Conservation (phyloP, 1,140 invertebrate species). For the Vanessa atalanta region DNA sequence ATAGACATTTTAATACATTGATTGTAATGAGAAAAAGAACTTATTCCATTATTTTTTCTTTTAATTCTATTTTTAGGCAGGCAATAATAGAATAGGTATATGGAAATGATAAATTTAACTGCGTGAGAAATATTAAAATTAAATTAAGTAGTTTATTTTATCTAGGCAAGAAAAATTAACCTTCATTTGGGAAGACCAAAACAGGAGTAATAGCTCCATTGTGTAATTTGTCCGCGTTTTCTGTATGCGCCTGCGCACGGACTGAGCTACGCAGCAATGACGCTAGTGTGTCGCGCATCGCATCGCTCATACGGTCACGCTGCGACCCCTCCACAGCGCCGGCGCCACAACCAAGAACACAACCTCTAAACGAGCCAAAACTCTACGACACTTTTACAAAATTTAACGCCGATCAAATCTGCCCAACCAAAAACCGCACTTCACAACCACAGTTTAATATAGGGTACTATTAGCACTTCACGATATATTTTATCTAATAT, state of each 20-base stretch:
- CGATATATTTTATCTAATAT: not conserved
- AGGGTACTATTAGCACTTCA: constrained; percentile 14
- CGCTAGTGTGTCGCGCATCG: constrained; percentile 73
- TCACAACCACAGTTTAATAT: constrained; percentile 43
- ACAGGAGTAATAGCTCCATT: constrained; percentile 59
- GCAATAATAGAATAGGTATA: too few species aligned
- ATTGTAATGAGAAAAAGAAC: too few species aligned
- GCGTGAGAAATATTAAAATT: not conserved
- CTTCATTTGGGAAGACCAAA: constrained; percentile 62
- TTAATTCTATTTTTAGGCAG: too few species aligned
- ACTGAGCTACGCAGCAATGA: constrained; percentile 65
- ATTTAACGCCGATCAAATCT: constrained; percentile 29
- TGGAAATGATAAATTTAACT: too few species aligned
- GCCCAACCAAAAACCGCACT: constrained; percentile 24
- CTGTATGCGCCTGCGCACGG: constrained; percentile 52
- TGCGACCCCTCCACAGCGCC: constrained; percentile 57
- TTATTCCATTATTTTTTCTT: too few species aligned
- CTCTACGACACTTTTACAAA: constrained; percentile 32
- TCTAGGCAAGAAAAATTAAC: constrained; percentile 34
- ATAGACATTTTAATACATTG: too few species aligned
- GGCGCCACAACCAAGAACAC: constrained; percentile 51
- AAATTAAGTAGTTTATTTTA: not conserved
- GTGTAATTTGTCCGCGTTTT: constrained; percentile 59
- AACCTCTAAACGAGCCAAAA: constrained; percentile 45
- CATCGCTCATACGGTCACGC: constrained; percentile 66